Base-by-base conservation (phyloP, 2,113 vertebrate genomes). In the Coptodon rendalli region DNA sequence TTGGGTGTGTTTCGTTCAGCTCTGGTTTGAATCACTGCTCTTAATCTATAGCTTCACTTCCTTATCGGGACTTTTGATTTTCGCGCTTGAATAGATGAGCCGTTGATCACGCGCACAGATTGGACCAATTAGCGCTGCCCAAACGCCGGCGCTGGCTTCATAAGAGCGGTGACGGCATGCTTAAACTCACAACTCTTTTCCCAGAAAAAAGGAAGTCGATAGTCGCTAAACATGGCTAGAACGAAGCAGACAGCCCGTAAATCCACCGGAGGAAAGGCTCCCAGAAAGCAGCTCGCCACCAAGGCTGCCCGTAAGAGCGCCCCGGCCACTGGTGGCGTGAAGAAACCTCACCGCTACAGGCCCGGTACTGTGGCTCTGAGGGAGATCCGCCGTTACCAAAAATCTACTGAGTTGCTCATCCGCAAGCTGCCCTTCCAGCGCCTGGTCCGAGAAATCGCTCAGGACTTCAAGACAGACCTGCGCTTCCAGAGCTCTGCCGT, bases 401-500 rank as follows among this genome's bases (percentile, higher is more conserved):
- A 94, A 2, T 94, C 93, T 50, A 94, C 93, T 1, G 93, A 94
- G 91, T 88, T 94, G 68, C 86, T 94, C 0, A 94, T 94, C 87
- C 91, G 93, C 24, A 93, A 94, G 43, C 40, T 93, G 31, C 91
- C 93, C 71, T 94, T 94, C 89, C 92, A 94, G 86, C 93, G 92
- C 10, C 86, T 94, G 61, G 93, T 93, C 5, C 9, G 93, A 3
- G 93, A 94, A 14, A 94, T 94, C 81, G 90, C 93, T 50, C 93
- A 94, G 89, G 92, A 94, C 19, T 94, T 94, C 71, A 94, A 94
- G 80, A 94, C 93, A 3, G 93, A 94, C 86, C 90, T 94, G 29
- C 94, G 94, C 73, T 94, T 94, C 91, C 94, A 94, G 92, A 94
- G 92, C 90, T 93, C 94, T 1, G 92, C 94, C 1, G 91, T 94